Conservation (phyloP, 1,140 invertebrate species). For the Phymorhynchus buccinoides region DNA sequence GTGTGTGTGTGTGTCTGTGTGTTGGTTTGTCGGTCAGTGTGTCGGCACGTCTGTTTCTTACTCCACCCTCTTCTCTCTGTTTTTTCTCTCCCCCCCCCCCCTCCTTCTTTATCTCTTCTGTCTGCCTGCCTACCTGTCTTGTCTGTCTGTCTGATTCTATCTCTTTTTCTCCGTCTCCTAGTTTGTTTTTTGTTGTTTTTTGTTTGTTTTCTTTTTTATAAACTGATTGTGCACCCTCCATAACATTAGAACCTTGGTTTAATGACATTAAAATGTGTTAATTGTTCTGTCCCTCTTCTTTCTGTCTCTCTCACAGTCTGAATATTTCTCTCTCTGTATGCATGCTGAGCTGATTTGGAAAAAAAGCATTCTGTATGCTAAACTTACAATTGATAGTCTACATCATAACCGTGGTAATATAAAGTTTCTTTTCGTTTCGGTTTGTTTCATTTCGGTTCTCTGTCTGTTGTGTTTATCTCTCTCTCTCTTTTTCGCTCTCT, state of each 20-base stretch:
- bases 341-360: no score
- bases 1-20: no score
- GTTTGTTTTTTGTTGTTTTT: background rate
- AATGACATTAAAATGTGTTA: no score
- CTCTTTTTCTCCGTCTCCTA: background rate
- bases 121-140: background rate
- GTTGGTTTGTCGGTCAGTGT: no score
- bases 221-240: background rate
- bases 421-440: no score
- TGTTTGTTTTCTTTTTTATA: background rate
- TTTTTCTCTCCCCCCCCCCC: slow-evolving; percentile 25
- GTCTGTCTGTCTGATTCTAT: background rate
- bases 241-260: no score
- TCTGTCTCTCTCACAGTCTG: no score
- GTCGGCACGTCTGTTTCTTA: no score
- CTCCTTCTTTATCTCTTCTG: background rate
- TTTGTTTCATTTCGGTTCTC: no score
- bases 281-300: background rate
- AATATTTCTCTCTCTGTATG: no score
- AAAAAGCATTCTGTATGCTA: background rate
- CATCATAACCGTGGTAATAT: background rate
- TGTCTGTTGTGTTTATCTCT: no score
- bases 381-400: background rate
- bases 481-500: no score
- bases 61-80: background rate